Evolutionary conservation across 2,888 invertebrate species (phyloP).

Genomic region (Lingula anatina): DNA sequence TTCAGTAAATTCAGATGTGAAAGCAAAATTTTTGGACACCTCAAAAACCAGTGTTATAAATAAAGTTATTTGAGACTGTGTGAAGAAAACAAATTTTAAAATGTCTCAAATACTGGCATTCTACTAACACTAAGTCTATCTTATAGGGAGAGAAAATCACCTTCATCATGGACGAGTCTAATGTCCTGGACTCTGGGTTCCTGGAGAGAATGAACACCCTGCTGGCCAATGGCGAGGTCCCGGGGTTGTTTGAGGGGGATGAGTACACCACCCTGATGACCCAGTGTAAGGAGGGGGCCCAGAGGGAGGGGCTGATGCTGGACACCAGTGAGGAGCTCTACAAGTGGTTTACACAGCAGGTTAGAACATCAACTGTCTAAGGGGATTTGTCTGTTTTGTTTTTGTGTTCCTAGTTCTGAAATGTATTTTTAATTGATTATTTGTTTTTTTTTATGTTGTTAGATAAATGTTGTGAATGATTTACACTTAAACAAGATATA

Average conservation of each 20-base stretch:
- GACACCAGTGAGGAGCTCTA: constrained; percentile 98
- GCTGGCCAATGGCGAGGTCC: constrained; percentile 93
- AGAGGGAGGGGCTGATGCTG: constrained; percentile 94
- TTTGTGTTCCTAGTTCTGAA: too few species aligned
- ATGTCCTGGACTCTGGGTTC: constrained; percentile 97
- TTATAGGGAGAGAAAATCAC: constrained; percentile 98
- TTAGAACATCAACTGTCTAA: constrained; percentile 13
- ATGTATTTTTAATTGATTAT: too few species aligned
- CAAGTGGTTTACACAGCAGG: constrained; percentile 94
- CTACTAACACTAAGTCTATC: too few species aligned
- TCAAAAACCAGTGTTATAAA: too few species aligned
- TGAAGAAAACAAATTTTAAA: too few species aligned
- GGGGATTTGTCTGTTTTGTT: too few species aligned
- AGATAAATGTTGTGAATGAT: too few species aligned
- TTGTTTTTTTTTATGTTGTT: too few species aligned
- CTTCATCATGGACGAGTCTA: constrained; percentile 98
- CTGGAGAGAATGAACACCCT: constrained; percentile 98
- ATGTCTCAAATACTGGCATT: too few species aligned
- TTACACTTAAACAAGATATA: too few species aligned
- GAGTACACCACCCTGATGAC: constrained; percentile 99
- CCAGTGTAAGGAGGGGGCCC: constrained; percentile 98
- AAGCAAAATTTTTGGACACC: background rate
- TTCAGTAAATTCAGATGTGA: background rate
- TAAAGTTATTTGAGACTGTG: too few species aligned
- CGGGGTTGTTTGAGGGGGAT: constrained; percentile 66